Evolutionary conservation across 2,888 invertebrate genomes (phyloP), one percentile per base, ranked within the genome.

Genomic region (Eledone cirrhosa): DNA sequence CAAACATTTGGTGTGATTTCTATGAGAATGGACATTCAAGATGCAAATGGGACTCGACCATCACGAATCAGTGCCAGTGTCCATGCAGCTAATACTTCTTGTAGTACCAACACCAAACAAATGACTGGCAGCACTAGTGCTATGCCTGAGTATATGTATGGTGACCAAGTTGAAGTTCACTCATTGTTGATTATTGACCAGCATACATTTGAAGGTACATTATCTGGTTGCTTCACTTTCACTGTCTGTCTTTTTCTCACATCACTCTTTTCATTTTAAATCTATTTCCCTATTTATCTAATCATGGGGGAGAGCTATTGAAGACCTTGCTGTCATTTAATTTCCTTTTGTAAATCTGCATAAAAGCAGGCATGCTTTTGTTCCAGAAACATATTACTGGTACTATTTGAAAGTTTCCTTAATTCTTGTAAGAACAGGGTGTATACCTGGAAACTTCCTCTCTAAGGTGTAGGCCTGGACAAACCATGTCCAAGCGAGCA

Each of bases 1-100:
- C 92, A 95, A 93, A 96, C 97, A 2, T 98, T 99, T 92, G 98
- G 97, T 74, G 95, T 99, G 13, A 93, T 98, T 47, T 96, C 97
- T 0, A 94, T 95, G 92, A 93, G 99, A 48, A 94, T 96, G 85
- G 98, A 98, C 92, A 94, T 95, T 77, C 86, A 87, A 79, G 96
- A 96, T 84, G 93, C 94, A 80, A 93, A 93, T n/a, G 94, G 94
- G 0, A 91, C 81, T n/a, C 84, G 94, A 1, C 94, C 94, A 0
- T 91, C 93, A 29, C 91, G 94, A 79, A 94, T 94, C 2, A 95
- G 95, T 86, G 96, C 96, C 29, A 95, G 95, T 80, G 95, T 95
- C 0, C 94, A 94, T 87, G 94, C 95, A 82, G 94, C 89, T 13
- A 87, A 86, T 69, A 93, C 94, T 93, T 59, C 93, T 93, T 84